Conservation (phyloP, 2,113 vertebrate species). For the Spilogale gracilis region DNA sequence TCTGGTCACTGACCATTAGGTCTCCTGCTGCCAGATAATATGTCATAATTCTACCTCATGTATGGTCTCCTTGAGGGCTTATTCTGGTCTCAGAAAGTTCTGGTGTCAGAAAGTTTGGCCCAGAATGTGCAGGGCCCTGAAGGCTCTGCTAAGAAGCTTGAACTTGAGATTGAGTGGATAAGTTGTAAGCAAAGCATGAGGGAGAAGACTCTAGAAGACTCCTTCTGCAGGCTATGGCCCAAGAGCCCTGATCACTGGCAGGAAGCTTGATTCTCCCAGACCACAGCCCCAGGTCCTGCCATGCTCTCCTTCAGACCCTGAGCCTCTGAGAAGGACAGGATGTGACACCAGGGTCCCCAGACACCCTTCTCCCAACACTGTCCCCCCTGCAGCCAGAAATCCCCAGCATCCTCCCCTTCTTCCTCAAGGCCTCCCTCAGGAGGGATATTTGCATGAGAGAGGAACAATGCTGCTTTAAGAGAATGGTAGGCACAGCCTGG, state of each 20-base stretch:
- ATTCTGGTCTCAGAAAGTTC: neutral
- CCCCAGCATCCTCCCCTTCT: neutral
- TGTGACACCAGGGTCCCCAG: neutral
- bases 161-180: neutral
- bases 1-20: neutral
- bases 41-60: fast-evolving
- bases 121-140: neutral
- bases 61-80: neutral
- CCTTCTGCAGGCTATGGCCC: neutral
- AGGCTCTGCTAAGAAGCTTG: neutral
- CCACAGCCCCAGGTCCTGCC: neutral
- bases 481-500: neutral
- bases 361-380: neutral
- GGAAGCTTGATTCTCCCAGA: neutral
- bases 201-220: neutral
- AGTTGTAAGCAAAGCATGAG: neutral
- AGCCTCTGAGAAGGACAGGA: neutral
- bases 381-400: neutral
- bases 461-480: neutral
- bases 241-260: neutral
- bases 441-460: neutral
- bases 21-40: neutral
- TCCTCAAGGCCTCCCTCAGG: neutral
- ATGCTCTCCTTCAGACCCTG: neutral
- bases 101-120: neutral